Evolutionary conservation across 2,113 vertebrate species (phyloP).

Genomic region (Aldabrachelys gigantea): DNA sequence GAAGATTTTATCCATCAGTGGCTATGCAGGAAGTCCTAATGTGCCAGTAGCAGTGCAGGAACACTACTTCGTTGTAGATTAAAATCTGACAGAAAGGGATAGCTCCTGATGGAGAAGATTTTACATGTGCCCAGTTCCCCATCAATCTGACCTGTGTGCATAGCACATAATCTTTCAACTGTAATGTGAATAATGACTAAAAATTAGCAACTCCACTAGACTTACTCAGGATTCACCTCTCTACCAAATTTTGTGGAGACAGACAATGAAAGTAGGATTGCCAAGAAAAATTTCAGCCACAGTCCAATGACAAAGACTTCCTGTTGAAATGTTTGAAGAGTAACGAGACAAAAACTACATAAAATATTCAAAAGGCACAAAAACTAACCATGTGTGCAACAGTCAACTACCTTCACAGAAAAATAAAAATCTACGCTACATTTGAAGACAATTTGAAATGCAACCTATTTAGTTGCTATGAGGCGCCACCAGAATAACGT

Average conservation of each 20-base stretch:
- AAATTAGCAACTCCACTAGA: background rate
- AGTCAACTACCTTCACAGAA: background rate
- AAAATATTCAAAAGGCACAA: background rate
- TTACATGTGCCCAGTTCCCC: background rate
- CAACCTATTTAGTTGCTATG: background rate
- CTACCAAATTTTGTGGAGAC: background rate
- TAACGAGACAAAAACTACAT: background rate
- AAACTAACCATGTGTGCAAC: background rate
- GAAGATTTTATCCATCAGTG: slow-evolving; percentile 29
- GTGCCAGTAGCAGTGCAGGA: slow-evolving; percentile 10
- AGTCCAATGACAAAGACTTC: background rate
- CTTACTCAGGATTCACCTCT: background rate
- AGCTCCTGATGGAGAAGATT: background rate
- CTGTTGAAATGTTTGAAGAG: slow-evolving; percentile 18
- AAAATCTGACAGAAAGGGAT: slow-evolving; percentile 35
- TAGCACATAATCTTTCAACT: background rate
- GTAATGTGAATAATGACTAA: background rate
- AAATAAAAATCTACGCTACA: background rate
- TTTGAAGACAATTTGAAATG: slow-evolving; percentile 14
- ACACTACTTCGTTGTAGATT: background rate
- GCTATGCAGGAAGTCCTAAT: slow-evolving; percentile 35
- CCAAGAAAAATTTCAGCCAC: background rate
- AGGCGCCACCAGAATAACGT: background rate
- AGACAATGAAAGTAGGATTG: background rate
- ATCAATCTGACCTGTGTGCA: background rate